phyloP scores from a whole-genome alignment of 2,113 vertebrate genomes.

The Passer domesticus region DNA sequence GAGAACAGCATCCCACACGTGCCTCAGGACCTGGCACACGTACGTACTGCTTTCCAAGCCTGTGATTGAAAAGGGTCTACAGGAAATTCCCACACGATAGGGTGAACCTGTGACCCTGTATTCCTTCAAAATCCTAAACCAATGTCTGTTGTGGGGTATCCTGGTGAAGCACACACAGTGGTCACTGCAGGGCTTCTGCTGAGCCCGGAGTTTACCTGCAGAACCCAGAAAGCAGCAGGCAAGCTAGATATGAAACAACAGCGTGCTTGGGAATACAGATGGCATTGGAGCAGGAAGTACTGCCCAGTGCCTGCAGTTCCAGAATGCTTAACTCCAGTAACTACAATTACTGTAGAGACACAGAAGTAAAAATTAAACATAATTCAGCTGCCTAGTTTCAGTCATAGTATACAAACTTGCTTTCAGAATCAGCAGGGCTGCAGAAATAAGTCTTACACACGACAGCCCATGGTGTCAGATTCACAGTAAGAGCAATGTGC shows the following conservation, averaged over 20 bases:
- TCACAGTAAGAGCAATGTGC: not conserved
- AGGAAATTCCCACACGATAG: not conserved
- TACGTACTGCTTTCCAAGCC: fast-evolving
- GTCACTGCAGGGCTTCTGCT: not conserved
- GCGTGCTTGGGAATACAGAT: not conserved
- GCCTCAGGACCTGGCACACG: fast-evolving
- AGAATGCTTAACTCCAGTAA: not conserved
- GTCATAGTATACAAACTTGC: not conserved
- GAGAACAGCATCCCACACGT: not conserved
- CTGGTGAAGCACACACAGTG: not conserved
- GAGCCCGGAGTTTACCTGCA: not conserved
- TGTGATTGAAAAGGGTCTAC: not conserved
- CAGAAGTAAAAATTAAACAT: not conserved
- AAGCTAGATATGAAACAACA: not conserved
- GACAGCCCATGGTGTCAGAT: not conserved
- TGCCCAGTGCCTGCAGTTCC: not conserved
- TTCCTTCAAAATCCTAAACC: not conserved
- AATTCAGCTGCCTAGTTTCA: not conserved
- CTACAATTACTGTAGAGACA: not conserved
- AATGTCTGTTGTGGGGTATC: fast-evolving
- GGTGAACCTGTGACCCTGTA: not conserved
- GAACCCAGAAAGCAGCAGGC: not conserved
- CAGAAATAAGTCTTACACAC: not conserved
- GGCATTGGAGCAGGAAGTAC: not conserved
- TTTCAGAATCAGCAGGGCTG: not conserved